Conservation (phyloP, 2,888 invertebrate genomes). For the Diachrysia chrysitis region DNA sequence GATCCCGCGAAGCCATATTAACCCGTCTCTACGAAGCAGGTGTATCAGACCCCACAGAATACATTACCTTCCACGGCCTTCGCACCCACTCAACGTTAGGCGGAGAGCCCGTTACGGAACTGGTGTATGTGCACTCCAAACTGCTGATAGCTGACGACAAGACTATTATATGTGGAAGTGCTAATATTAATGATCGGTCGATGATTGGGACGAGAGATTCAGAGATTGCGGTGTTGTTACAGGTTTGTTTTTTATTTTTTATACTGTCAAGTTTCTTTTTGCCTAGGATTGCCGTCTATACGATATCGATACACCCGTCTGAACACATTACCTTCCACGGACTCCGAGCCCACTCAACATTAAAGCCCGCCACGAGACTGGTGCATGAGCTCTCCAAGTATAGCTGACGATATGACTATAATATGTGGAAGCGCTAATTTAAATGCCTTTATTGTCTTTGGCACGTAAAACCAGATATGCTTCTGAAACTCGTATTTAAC, state of each 20-base stretch:
- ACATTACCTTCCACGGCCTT: constrained; percentile 97
- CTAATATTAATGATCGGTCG: constrained; percentile 99
- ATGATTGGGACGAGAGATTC: constrained; percentile 98
- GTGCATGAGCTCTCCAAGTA: too few relatives aligned
- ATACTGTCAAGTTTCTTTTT: background rate
- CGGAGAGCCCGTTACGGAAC: constrained; percentile 95
- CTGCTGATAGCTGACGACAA: constrained; percentile 98
- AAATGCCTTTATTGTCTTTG: too few relatives aligned
- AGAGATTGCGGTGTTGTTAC: constrained; percentile 96
- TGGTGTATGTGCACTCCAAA: constrained; percentile 99
- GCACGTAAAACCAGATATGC: too few relatives aligned
- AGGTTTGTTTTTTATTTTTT: constrained; percentile 86
- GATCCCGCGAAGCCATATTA: constrained; percentile 95
- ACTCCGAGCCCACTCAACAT: too few relatives aligned
- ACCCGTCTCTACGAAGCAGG: constrained; percentile 93
- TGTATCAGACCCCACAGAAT: constrained; percentile 94
- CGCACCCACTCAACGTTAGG: constrained; percentile 94
- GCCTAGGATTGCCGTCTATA: background rate
- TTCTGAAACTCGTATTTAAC: too few relatives aligned
- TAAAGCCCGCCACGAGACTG: too few relatives aligned
- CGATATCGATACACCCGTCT: too few relatives aligned
- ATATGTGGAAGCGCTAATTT: too few relatives aligned
- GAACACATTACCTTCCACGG: too few relatives aligned
- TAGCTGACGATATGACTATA: too few relatives aligned
- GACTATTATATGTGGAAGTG: constrained; percentile 97